Conservation (phyloP, 2,888 invertebrate genomes). For the Phyllotreta striolata region DNA sequence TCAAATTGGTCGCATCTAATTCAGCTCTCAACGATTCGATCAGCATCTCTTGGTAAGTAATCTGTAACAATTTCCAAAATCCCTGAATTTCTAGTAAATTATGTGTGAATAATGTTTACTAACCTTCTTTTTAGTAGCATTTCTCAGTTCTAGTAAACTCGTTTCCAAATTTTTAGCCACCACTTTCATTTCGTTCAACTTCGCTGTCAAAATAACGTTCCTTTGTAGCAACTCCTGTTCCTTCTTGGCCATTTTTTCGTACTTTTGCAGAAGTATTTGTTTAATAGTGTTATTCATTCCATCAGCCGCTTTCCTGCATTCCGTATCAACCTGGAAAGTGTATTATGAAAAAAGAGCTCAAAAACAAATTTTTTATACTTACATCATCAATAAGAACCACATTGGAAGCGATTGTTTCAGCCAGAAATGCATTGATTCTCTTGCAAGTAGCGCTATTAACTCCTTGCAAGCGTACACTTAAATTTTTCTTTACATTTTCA, state of each 20-base stretch:
- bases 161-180: background rate
- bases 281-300: background rate
- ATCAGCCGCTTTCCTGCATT: background rate
- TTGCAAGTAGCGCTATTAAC: conserved; percentile 2
- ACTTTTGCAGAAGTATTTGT: background rate
- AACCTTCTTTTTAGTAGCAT: conserved; percentile 3
- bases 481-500: background rate
- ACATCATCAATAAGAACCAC: conserved; percentile 7
- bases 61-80: no score
- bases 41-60: no score
- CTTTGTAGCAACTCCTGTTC: background rate
- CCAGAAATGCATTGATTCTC: conserved; percentile 3
- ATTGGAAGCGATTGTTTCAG: conserved; percentile 11
- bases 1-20: no score
- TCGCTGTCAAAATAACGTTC: background rate
- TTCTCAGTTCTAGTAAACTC: background rate
- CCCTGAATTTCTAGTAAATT: no score
- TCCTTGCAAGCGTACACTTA: background rate
- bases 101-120: no score
- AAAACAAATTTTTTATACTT: background rate
- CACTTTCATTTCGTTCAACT: background rate
- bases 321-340: conserved; percentile 2
- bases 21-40: no score
- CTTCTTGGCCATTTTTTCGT: background rate
- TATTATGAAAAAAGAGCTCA: background rate